Evolutionary conservation across 2,888 invertebrate genomes (phyloP), one percentile per base, ranked within the genome.

Genomic region (Phyto melanocephala): DNA sequence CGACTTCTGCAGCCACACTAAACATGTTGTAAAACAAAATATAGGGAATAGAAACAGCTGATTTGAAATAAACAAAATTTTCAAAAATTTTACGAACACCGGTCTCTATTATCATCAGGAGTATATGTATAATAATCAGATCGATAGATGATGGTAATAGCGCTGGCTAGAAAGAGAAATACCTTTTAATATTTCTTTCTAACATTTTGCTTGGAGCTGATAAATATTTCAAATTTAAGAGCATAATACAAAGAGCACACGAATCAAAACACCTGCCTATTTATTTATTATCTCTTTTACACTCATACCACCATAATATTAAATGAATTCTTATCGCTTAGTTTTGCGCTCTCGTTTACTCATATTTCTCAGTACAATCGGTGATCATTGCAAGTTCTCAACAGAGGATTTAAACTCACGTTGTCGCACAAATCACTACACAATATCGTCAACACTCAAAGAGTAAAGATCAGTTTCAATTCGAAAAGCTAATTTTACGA

Each of bases 391-490:
- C 20, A 11, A 56, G 52, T 60, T 79, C 82, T 82, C 79, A 72
- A 77, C 86, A 70, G 85, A 88, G 88, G 86, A 89, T 89, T 89
- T 89, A 90, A 91, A 88, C 90, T 90, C 89, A 87, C 88, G 90
- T 88, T 88, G 87, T 87, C 85, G 87, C 86, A 88, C 88, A 89
- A 87, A 89, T 89, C 89, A 88, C 88, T 87, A 90, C 91, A 91
- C 89, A 90, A 88, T 88, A 89, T 89, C 91, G 88, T 88, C 90
- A 90, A 88, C 90, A 87, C 88, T 91, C 90, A 89, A 88, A 86
- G 86, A 88, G 89, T 87, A 84, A 87, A 89, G 88, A 90, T 88
- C 88, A 52, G 75, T 72, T 58, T 17, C 40, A 60, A 72, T 62
- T 20, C 28, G 58, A 50, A 3, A 28, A 28, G 28, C 6, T 28